Conservation (phyloP, 2,113 vertebrate species). For the Isurus oxyrinchus region DNA sequence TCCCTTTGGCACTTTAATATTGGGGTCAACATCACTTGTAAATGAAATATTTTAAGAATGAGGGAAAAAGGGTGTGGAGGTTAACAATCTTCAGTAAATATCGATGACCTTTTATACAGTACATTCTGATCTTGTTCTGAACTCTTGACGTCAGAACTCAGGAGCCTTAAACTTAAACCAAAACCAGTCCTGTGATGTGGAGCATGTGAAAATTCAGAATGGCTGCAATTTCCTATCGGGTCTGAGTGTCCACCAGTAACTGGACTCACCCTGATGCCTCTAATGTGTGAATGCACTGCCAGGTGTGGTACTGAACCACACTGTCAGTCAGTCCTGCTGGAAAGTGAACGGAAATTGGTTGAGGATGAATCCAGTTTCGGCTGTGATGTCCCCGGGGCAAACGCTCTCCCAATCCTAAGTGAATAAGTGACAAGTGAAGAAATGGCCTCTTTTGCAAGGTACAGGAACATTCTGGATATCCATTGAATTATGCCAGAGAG, state of each 20-base stretch:
- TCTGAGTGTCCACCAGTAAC: not conserved
- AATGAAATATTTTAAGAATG: not conserved
- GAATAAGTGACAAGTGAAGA: not conserved
- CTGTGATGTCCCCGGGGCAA: not conserved
- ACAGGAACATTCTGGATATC: not conserved
- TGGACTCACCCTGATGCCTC: not conserved
- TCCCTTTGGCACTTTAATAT: not conserved
- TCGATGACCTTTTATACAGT: not conserved
- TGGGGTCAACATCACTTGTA: not conserved
- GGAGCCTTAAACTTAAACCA: not conserved
- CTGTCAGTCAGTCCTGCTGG: not conserved
- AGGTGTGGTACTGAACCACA: not conserved
- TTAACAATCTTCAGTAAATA: not conserved
- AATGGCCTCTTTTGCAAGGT: not conserved
- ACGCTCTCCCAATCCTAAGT: not conserved
- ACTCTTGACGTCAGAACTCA: not conserved
- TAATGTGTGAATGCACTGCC: not conserved
- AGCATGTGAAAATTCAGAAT: not conserved
- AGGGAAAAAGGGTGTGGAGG: not conserved
- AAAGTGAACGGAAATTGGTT: not conserved
- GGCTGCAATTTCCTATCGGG: not conserved
- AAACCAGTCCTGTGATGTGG: not conserved
- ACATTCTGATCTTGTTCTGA: not conserved
- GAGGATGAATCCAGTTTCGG: not conserved
- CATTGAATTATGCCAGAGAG: not conserved